Percentiles rank a stretch among this genome's conserved stretches.
Conservation (phyloP, 2,113 vertebrate genomes). For the Elephantulus edwardii region DNA sequence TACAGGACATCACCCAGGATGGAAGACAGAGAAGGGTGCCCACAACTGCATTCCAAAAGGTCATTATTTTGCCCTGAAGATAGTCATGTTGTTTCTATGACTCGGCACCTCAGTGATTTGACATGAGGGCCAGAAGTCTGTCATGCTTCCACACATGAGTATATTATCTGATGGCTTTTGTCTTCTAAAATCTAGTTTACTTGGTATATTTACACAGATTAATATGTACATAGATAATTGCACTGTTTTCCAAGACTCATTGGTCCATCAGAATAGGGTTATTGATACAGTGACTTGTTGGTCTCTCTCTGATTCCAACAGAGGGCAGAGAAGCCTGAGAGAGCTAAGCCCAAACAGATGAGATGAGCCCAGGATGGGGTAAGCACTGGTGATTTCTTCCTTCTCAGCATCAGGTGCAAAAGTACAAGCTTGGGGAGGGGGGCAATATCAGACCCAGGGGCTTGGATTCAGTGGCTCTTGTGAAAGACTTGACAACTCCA, state of each 20-base stretch:
- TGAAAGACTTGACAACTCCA: constrained; percentile 10
- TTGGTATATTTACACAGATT: background rate
- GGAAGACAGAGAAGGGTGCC: background rate
- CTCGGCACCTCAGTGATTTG: background rate
- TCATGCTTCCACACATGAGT: background rate
- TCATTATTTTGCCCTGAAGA: constrained; percentile 49
- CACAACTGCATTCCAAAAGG: background rate
- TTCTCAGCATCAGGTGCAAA: constrained; percentile 16
- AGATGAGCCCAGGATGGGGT: background rate
- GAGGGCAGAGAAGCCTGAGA: background rate
- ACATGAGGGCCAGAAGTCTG: background rate
- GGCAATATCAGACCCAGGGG: background rate
- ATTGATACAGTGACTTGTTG: background rate
- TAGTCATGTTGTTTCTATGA: constrained; percentile 10
- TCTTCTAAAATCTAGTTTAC: constrained; percentile 2
- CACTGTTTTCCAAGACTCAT: constrained; percentile 37
- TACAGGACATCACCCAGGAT: background rate
- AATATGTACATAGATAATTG: background rate
- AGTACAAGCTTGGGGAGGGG: background rate
- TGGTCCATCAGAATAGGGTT: background rate
- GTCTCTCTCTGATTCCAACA: background rate
- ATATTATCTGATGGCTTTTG: constrained; percentile 35
- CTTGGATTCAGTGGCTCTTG: constrained; percentile 4
- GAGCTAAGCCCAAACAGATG: constrained; percentile 49
- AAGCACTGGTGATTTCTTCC: background rate